These are phyloP conservation scores for Mugil cephalus DNA, from an alignment of 2,113 vertebrate species.

Conservation along the genomic window DNA sequence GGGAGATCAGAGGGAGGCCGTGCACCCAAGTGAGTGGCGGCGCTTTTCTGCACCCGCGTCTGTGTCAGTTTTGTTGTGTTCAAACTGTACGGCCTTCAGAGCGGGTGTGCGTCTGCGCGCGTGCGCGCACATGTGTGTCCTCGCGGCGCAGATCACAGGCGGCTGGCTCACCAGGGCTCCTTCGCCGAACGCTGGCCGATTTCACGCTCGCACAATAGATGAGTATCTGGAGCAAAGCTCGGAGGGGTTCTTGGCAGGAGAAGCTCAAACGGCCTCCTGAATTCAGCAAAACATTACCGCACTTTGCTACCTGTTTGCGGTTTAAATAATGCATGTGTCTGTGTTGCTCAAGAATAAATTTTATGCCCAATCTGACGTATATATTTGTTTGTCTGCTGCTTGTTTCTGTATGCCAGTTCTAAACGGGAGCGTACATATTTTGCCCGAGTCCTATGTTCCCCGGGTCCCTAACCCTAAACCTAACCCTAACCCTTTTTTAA, in stretches of 20 bases:
- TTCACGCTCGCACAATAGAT: constrained; percentile 65
- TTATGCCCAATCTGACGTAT: too few relatives aligned
- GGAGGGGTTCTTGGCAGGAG: constrained; percentile 16
- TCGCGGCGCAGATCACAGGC: constrained; percentile 56
- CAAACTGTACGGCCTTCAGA: constrained; percentile 9
- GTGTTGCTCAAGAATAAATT: too few relatives aligned
- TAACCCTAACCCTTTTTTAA: too few relatives aligned
- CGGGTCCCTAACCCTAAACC: too few relatives aligned
- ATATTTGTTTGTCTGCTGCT: too few relatives aligned
- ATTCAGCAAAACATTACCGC: constrained; percentile 1
- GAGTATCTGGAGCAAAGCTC: constrained; percentile 23
- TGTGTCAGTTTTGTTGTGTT: constrained; percentile 7
- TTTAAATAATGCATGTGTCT: too few relatives aligned
- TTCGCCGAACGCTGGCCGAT: constrained; percentile 69
- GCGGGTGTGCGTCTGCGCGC: constrained; percentile 26
- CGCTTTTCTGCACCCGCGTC: constrained; percentile 19
- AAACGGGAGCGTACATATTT: too few relatives aligned
- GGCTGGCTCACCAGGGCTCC: constrained; percentile 56
- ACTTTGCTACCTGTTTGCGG: neutral
- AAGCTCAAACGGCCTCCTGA: constrained; percentile 13
- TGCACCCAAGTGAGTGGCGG: constrained; percentile 42
- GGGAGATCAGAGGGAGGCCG: constrained; percentile 45
- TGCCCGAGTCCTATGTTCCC: too few relatives aligned
- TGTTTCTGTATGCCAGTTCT: too few relatives aligned
- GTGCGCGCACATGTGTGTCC: constrained; percentile 50